Evolutionary conservation across 2,113 vertebrate species (phyloP), one percentile per base, ranked within the genome.

Genomic region (Poicephalus meyeri): DNA sequence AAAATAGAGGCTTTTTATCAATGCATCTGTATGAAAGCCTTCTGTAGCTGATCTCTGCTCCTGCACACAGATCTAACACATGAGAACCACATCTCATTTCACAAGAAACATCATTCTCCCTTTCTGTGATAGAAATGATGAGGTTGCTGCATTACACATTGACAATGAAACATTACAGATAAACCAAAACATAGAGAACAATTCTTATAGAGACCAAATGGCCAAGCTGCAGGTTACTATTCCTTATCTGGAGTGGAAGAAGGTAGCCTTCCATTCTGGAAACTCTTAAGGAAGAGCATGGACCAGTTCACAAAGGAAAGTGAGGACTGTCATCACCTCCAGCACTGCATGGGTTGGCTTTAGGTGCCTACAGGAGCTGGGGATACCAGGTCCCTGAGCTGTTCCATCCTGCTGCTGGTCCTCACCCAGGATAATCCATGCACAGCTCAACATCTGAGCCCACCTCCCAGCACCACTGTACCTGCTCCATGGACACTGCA

Each of bases 261-360:
- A 24, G 46, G 46, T 12, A 16, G 20, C 29, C 13, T 37, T 6
- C 25, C 1, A 4, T 2, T 44, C 85, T 37, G 46, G 55, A 2
- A 33, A 7, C 0, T 35, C 7, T 2, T 17, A 21, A 46, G 3
- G 11, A 6, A 39, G 7, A 35, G 19, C 49, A 24, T 0, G 7
- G 70, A 2, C 17, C 42, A 23, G 2, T 10, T 20, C 6, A 11
- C 9, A 11, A 8, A 24, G 37, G 39, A 24, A 21, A 19, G 2
- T 1, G 6, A 31, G 46, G 47, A 18, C 39, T 5, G 0, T 4
- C 49, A 1, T 4, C 47, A 2, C 2, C 56, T 37, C 52, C 63
- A 31, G 26, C 18, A 0, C 9, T 1, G 1, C 0, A 3, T 4
- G 8, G 2, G 1, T 16, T 26, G 46, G 24, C 42, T 72, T 8